Percentiles rank a stretch among this genome's conserved stretches.
Conservation (phyloP, 1,140 invertebrate species). For the Rhagoletis pomonella region DNA sequence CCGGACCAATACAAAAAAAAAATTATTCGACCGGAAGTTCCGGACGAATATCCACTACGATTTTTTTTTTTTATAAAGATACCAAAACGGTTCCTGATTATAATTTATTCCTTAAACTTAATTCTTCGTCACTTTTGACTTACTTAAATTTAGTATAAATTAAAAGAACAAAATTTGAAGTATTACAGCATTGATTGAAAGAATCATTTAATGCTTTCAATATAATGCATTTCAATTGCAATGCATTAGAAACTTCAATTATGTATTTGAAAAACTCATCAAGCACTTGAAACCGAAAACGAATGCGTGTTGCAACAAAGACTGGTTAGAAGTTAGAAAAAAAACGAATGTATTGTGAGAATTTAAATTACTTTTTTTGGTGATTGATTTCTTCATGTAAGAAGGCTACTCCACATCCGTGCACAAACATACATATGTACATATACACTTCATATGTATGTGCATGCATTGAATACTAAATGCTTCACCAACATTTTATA, state of each 20-base stretch:
- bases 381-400: conserved; percentile 1
- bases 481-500: too few species aligned
- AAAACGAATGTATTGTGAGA: neutral
- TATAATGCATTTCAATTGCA: conserved; percentile 48
- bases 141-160: neutral
- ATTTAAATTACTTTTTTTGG: conserved; percentile 11
- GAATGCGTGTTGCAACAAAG: neutral
- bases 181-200: too few species aligned
- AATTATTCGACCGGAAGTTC: too few species aligned
- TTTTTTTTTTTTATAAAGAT: too few species aligned
- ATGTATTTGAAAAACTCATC: conserved; percentile 11
- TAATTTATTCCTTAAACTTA: neutral
- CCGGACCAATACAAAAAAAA: too few species aligned
- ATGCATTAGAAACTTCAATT: conserved; percentile 1
- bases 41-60: too few species aligned
- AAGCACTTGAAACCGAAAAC: conserved; percentile 45
- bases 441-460: neutral
- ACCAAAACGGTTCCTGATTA: too few species aligned
- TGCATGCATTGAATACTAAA: neutral
- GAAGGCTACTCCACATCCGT: too few species aligned
- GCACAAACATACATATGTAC: neutral
- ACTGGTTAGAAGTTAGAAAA: neutral
- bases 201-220: neutral
- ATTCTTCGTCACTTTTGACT: neutral
- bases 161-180: too few species aligned